phyloP scores from a whole-genome alignment of 2,113 vertebrate genomes.

The Odontesthes bonariensis region DNA sequence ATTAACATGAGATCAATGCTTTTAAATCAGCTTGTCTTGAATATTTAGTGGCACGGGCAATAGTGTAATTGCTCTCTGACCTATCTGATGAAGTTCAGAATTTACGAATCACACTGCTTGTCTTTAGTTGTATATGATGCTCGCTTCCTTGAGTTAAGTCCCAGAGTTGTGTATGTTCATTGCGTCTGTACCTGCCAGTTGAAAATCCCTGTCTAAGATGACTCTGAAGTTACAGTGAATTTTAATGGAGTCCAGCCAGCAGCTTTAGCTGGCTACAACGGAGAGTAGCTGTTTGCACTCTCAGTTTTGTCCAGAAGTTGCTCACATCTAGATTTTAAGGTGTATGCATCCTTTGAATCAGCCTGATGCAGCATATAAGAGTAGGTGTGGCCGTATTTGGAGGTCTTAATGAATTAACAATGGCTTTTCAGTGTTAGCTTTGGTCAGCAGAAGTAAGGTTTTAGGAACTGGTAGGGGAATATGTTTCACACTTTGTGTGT shows the following conservation, averaged over 20 bases:
- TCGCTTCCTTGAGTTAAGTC: background rate
- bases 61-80: constrained; percentile 48
- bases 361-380: background rate
- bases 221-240: constrained; percentile 4
- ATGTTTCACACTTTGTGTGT: constrained; percentile 43
- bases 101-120: constrained; percentile 3
- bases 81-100: constrained; percentile 28
- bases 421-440: constrained; percentile 10
- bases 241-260: background rate
- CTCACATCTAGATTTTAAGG: background rate
- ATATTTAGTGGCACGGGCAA: constrained; percentile 33
- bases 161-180: background rate
- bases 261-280: too few species aligned
- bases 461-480: background rate
- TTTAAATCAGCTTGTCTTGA: constrained; percentile 64
- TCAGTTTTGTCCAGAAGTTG: background rate
- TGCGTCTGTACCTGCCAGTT: background rate
- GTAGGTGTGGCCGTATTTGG: background rate
- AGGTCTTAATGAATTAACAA: background rate
- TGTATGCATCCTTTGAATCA: background rate
- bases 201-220: background rate
- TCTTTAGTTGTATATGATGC: background rate
- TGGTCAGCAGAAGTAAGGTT: constrained; percentile 6
- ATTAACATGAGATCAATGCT: constrained; percentile 69
- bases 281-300: background rate